These are phyloP conservation scores for Drosophila prolongata DNA, from an alignment of 2,888 invertebrate genomes.

Conservation along the genomic window DNA sequence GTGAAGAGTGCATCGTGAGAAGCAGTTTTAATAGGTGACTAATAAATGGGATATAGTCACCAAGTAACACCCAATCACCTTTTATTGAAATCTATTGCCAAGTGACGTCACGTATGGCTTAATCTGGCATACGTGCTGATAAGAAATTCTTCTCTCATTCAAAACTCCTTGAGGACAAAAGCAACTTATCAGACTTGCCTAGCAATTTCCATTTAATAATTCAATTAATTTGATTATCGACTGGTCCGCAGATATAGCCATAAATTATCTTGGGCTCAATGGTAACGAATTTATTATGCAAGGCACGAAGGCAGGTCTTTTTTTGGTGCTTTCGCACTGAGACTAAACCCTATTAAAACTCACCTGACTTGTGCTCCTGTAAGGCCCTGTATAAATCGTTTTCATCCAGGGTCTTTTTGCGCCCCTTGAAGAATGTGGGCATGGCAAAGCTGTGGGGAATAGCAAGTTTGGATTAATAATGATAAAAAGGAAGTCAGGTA, in stretches of 20 bases:
- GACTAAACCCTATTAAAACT: slow-evolving; percentile 30
- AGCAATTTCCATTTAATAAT: slow-evolving; percentile 36
- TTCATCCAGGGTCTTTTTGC: slow-evolving; percentile 89
- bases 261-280: slow-evolving; percentile 26
- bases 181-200: slow-evolving; percentile 24
- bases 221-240: slow-evolving; percentile 45
- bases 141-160: slow-evolving; percentile 15
- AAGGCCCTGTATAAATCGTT: slow-evolving; percentile 91
- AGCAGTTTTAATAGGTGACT: slow-evolving; percentile 9
- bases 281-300: slow-evolving; percentile 30
- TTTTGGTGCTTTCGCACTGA: not conserved
- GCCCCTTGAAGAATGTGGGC: slow-evolving; percentile 91
- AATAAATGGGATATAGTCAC: slow-evolving; percentile 10
- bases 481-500: not conserved
- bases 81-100: slow-evolving; percentile 6
- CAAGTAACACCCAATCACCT: not conserved
- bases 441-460: slow-evolving; percentile 89
- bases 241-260: slow-evolving; percentile 19
- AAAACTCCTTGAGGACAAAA: slow-evolving; percentile 22
- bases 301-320: slow-evolving; percentile 1
- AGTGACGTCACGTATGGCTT: slow-evolving; percentile 43
- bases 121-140: slow-evolving; percentile 47
- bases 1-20: not conserved
- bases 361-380: slow-evolving; percentile 88
- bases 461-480: not conserved